Conservation (phyloP, 2,113 vertebrate species). For the Oriolus oriolus region DNA sequence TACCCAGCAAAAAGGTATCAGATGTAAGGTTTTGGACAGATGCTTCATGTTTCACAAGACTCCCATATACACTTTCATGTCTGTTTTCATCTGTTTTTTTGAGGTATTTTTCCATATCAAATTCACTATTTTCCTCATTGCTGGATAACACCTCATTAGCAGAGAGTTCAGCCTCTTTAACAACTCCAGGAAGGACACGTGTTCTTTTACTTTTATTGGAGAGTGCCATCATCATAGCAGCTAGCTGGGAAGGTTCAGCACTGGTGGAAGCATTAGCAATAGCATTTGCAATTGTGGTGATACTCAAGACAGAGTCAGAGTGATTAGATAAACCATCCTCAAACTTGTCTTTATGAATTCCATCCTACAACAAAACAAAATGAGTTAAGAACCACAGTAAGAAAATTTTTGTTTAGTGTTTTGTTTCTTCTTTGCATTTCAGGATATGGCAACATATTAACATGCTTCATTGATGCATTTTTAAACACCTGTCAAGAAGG, state of each 20-base stretch:
- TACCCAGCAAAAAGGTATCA: slow-evolving; percentile 17
- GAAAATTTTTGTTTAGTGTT: neutral
- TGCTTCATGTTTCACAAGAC: neutral
- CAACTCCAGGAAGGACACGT: neutral
- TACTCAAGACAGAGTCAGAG: slow-evolving; percentile 78
- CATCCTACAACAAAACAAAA: slow-evolving; percentile 52
- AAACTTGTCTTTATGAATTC: neutral
- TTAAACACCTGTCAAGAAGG: neutral
- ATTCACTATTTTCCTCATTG: slow-evolving; percentile 61
- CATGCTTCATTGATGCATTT: neutral
- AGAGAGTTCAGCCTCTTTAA: neutral
- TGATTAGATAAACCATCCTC: neutral
- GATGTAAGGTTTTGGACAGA: slow-evolving; percentile 1
- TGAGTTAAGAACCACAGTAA: neutral
- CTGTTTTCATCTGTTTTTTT: slow-evolving; percentile 73
- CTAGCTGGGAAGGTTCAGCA: slow-evolving; percentile 87
- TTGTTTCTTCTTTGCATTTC: neutral
- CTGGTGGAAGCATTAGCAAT: slow-evolving; percentile 89
- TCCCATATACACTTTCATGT: slow-evolving; percentile 59
- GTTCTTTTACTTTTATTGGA: slow-evolving; percentile 76
- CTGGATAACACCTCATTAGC: slow-evolving; percentile 15
- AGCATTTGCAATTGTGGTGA: slow-evolving; percentile 91
- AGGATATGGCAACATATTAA: neutral
- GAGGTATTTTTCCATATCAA: slow-evolving; percentile 91
- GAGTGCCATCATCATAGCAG: slow-evolving; percentile 88